Percentiles rank a stretch among this genome's conserved stretches.
Conservation (phyloP, 2,888 invertebrate species). For the Actias luna region DNA sequence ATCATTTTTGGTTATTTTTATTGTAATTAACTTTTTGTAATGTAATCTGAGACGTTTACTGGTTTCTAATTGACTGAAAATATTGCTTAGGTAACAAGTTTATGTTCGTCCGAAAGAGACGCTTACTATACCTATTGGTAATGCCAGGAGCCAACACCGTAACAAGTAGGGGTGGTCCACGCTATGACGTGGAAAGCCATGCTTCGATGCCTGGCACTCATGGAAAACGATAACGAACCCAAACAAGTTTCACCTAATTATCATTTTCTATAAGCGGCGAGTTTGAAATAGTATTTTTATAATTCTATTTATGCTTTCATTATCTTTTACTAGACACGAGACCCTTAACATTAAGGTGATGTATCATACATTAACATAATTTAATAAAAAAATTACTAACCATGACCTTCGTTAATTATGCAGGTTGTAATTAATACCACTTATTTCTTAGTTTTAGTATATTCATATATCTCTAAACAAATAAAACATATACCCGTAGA, state of each 20-base stretch:
- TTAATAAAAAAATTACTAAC: conserved; percentile 1
- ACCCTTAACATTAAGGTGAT: neutral
- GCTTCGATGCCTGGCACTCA: conserved; percentile 61
- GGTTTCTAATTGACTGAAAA: neutral
- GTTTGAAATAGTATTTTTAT: conserved; percentile 13
- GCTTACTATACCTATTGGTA: conserved; percentile 6
- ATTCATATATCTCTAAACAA: neutral
- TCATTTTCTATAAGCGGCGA: conserved; percentile 38
- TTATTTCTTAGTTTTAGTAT: neutral
- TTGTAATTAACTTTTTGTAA: no score
- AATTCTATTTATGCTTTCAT: conserved; percentile 18
- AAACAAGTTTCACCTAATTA: conserved; percentile 45
- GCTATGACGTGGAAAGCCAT: conserved; percentile 68
- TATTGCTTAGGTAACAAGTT: neutral
- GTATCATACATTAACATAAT: conserved; percentile 5
- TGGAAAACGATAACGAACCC: conserved; percentile 59
- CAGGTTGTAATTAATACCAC: neutral
- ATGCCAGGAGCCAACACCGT: conserved; percentile 61
- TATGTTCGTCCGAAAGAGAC: neutral
- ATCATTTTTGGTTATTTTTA: no score
- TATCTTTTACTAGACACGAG: conserved; percentile 18
- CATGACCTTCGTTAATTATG: neutral
- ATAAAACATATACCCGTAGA: neutral
- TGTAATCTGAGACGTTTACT: no score
- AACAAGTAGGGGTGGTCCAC: conserved; percentile 77